A percentile compares a stretch with the other conserved stretches of the same genome.
These are phyloP conservation scores for Diogma glabrata DNA, from an alignment of 2,888 invertebrate species.

Conservation along the genomic window DNA sequence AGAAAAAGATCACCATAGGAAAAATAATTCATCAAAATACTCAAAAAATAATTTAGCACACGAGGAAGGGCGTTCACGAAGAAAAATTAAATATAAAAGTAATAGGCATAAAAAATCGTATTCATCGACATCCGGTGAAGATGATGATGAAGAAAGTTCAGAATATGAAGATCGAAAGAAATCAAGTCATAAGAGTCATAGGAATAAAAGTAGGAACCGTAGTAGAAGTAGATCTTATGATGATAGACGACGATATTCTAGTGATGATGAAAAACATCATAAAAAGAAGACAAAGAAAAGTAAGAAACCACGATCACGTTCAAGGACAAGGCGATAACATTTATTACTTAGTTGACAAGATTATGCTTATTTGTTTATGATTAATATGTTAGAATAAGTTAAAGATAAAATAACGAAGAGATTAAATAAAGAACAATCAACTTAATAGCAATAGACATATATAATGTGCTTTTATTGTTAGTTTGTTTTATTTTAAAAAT, in stretches of 20 bases:
- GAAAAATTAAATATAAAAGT: no score
- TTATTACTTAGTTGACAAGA: background rate
- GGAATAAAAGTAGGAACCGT: slow-evolving; percentile 19
- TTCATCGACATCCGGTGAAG: background rate
- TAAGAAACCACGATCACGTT: slow-evolving; percentile 31
- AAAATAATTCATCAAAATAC: no score
- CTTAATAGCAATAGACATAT: no score
- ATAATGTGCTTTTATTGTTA: no score
- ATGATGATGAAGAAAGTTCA: slow-evolving; percentile 3
- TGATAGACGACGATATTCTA: slow-evolving; percentile 20
- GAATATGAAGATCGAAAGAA: slow-evolving; percentile 12
- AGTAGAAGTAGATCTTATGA: slow-evolving; percentile 24
- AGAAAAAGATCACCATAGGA: no score
- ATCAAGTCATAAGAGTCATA: slow-evolving; percentile 19
- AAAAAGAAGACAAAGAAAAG: slow-evolving; percentile 35
- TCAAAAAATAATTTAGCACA: no score
- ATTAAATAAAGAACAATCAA: no score
- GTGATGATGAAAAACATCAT: slow-evolving; percentile 23
- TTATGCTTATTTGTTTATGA: background rate
- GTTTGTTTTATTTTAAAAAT: no score
- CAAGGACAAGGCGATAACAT: slow-evolving; percentile 19
- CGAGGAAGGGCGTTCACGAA: no score
- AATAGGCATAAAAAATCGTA: background rate
- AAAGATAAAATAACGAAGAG: no score
- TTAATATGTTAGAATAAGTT: no score